These are phyloP conservation scores for Maconellicoccus hirsutus DNA, from an alignment of 1,140 invertebrate genomes.

Conservation along the genomic window DNA sequence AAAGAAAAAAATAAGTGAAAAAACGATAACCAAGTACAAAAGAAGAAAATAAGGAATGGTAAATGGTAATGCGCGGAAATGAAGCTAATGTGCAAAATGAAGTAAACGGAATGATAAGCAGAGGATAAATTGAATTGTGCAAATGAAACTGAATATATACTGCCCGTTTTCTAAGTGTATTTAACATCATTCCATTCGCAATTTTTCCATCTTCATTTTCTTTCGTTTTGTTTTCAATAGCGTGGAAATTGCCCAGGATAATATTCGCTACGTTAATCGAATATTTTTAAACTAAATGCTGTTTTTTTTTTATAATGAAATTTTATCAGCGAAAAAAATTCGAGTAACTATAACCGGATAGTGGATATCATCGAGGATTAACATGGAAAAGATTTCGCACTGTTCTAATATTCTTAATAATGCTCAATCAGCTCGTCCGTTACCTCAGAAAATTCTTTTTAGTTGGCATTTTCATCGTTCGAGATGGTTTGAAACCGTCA, in stretches of 20 bases:
- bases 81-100: constrained; percentile 3
- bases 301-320: not conserved
- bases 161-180: not conserved
- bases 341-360: not conserved
- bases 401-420: not conserved
- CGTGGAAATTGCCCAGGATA: not conserved
- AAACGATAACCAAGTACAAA: not conserved
- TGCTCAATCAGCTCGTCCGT: not conserved
- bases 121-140: constrained; percentile 4
- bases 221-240: not conserved
- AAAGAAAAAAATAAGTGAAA: not conserved
- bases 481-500: not conserved
- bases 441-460: not conserved
- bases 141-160: not conserved
- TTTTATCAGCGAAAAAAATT: too few species aligned
- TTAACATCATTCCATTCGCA: not conserved
- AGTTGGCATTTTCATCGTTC: not conserved
- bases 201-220: not conserved
- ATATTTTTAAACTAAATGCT: not conserved
- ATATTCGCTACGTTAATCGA: not conserved
- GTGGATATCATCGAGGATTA: not conserved
- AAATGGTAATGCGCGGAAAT: not conserved
- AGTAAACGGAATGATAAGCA: not conserved
- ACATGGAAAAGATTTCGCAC: not conserved
- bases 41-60: not conserved